Percentiles rank a stretch among this genome's conserved stretches.
phyloP scores from a whole-genome alignment of 2,888 invertebrate species.

The Pteria penguin region DNA sequence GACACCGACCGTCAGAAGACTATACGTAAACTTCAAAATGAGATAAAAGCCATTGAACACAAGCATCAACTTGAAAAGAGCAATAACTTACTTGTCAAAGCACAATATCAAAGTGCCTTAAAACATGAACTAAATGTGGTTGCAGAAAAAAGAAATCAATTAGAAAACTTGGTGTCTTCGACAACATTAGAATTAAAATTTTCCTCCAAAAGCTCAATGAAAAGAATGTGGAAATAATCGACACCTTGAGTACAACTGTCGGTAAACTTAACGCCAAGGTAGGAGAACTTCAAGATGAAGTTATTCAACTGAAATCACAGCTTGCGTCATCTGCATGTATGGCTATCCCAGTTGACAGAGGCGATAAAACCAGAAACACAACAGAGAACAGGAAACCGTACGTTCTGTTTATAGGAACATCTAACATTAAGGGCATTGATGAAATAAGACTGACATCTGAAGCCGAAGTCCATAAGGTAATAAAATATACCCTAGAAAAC shows the following conservation, averaged over 20 bases:
- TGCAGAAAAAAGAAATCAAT: neutral
- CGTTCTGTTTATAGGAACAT: constrained; percentile 8
- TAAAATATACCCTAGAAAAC: constrained; percentile 8
- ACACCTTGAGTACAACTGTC: neutral
- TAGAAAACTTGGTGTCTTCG: neutral
- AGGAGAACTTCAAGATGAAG: neutral
- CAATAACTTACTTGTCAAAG: neutral
- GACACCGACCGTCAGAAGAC: neutral
- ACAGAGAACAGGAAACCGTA: neutral
- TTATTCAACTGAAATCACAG: neutral
- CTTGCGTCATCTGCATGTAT: neutral
- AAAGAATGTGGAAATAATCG: neutral
- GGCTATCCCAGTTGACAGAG: no score
- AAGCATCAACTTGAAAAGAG: neutral
- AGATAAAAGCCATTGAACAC: neutral
- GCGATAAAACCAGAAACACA: neutral
- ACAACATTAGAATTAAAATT: neutral
- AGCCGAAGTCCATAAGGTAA: neutral
- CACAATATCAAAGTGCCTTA: neutral
- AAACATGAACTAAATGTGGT: neutral
- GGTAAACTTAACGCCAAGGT: neutral
- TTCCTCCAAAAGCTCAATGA: neutral
- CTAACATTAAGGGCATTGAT: constrained; percentile 9
- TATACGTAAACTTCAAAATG: neutral
- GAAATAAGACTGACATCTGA: neutral